Evolutionary conservation across 1,140 invertebrate genomes (phyloP).

Genomic region (Prorops nasuta): DNA sequence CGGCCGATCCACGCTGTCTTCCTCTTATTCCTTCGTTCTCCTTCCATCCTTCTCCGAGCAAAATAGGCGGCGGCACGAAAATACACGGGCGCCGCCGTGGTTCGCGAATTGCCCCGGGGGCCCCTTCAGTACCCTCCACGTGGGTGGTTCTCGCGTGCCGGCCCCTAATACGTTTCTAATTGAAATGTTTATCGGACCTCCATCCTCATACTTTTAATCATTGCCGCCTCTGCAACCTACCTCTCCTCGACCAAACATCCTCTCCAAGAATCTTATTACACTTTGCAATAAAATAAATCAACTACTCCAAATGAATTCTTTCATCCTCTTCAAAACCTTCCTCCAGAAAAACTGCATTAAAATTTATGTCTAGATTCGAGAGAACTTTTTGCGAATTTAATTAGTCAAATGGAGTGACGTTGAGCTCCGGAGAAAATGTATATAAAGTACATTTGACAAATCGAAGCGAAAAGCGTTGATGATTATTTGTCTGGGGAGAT

Average conservation of each 20-base stretch:
- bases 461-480: too few species aligned
- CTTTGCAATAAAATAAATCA: too few species aligned
- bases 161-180: conserved; percentile 45
- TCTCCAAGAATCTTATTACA: too few species aligned
- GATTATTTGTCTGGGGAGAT: too few species aligned
- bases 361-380: too few species aligned
- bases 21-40: conserved; percentile 12
- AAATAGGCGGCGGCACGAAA: conserved; percentile 41
- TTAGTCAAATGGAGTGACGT: too few species aligned
- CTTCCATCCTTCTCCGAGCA: conserved; percentile 22
- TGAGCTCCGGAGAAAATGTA: too few species aligned
- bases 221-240: neutral
- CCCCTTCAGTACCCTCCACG: conserved; percentile 35
- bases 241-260: neutral
- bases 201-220: neutral
- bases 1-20: conserved; percentile 29
- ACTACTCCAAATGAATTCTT: too few species aligned
- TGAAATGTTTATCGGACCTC: conserved; percentile 41
- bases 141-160: conserved; percentile 47
- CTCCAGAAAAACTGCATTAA: too few species aligned
- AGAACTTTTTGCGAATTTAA: too few species aligned
- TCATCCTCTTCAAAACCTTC: too few species aligned
- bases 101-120: conserved; percentile 36
- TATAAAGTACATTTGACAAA: too few species aligned
- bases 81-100: conserved; percentile 41